A percentile compares a stretch with the other conserved stretches of the same genome.
Conservation (phyloP, 2,888 invertebrate genomes). For the Phorcus lineatus region DNA sequence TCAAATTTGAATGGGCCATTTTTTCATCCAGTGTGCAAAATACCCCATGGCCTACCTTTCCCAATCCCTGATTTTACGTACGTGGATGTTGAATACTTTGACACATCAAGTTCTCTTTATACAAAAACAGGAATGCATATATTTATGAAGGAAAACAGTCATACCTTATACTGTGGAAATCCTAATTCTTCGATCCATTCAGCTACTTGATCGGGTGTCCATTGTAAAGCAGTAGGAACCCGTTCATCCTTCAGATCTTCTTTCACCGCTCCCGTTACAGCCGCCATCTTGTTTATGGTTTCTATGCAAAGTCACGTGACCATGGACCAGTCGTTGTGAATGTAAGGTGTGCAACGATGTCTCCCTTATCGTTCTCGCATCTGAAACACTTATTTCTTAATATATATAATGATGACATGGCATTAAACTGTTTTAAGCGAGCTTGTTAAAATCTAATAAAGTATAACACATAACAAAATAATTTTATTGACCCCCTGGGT, state of each 20-base stretch:
- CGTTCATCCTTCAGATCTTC: conserved; percentile 69
- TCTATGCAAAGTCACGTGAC: conserved; percentile 25
- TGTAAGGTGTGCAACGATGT: background rate
- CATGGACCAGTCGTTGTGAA: background rate
- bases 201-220: conserved; percentile 67
- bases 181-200: conserved; percentile 70
- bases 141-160: too few species aligned
- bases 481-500: too few species aligned
- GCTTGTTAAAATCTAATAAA: too few species aligned
- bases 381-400: too few species aligned
- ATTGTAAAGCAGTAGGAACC: conserved; percentile 69
- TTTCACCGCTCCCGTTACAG: conserved; percentile 24
- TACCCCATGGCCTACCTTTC: too few species aligned
- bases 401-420: too few species aligned
- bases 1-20: too few species aligned
- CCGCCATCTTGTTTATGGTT: conserved; percentile 39
- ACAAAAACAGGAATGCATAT: too few species aligned
- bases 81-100: background rate
- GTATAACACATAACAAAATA: too few species aligned
- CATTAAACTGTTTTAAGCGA: too few species aligned
- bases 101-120: background rate
- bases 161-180: conserved; percentile 67
- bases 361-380: background rate
- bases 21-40: too few species aligned
- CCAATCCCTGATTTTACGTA: too few species aligned